These are phyloP conservation scores for Babyrousa celebensis DNA, from an alignment of 2,797 vertebrate genomes.

Conservation along the genomic window DNA sequence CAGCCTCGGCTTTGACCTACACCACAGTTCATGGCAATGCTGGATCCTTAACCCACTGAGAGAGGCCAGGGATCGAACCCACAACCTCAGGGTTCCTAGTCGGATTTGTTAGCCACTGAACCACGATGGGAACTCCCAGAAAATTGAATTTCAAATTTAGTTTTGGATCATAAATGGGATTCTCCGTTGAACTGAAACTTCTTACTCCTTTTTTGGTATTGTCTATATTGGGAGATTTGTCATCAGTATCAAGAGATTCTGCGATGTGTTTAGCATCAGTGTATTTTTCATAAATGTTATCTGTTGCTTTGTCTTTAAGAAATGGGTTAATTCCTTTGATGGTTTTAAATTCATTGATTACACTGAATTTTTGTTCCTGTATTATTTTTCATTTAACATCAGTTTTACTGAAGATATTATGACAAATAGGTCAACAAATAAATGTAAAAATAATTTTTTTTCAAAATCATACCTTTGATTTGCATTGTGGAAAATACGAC, in stretches of 20 bases:
- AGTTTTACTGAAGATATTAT: background rate
- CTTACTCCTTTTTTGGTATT: background rate
- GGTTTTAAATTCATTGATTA: background rate
- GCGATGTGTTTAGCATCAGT: background rate
- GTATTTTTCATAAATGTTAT: slow-evolving; percentile 24
- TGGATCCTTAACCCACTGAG: no score
- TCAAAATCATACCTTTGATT: background rate
- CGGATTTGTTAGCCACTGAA: no score
- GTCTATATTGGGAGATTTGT: background rate
- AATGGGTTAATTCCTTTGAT: slow-evolving; percentile 32
- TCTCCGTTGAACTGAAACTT: slow-evolving; percentile 18
- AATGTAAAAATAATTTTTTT: slow-evolving; percentile 25
- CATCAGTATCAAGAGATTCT: background rate
- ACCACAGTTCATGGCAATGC: no score
- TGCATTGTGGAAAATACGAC: slow-evolving; percentile 40
- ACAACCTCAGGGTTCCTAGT: no score
- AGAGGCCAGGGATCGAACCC: no score
- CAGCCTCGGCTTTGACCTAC: no score
- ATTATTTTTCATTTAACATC: slow-evolving; percentile 33
- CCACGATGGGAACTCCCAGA: background rate
- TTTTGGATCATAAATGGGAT: slow-evolving; percentile 23
- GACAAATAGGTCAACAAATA: background rate
- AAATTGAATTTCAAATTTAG: slow-evolving; percentile 55
- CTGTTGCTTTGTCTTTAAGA: slow-evolving; percentile 11
- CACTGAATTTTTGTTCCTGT: slow-evolving; percentile 12